A percentile compares a stretch with the other conserved stretches of the same genome.
These are phyloP conservation scores for Pogonomyrmex californicus DNA, from an alignment of 1,140 invertebrate genomes.

Conservation along the genomic window DNA sequence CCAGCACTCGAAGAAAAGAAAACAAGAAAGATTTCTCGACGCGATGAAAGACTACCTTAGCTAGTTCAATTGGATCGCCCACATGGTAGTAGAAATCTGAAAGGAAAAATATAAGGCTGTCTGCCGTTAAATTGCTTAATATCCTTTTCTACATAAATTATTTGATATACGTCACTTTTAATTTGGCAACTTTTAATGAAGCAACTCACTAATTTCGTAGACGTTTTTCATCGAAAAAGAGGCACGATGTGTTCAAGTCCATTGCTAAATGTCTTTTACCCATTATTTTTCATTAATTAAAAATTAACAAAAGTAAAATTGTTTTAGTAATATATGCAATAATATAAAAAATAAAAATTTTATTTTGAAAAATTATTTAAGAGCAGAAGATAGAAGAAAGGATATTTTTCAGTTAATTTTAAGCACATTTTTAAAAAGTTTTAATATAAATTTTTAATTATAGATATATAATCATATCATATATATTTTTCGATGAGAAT, in stretches of 20 bases:
- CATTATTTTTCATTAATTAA: not conserved
- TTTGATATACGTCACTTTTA: constrained; percentile 60
- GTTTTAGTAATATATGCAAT: not conserved
- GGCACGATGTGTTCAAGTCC: not conserved
- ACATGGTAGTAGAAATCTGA: constrained; percentile 71
- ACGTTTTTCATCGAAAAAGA: constrained; percentile 27
- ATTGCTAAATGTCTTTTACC: not conserved
- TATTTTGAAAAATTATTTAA: not conserved
- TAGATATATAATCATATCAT: not conserved
- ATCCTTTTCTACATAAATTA: constrained; percentile 60
- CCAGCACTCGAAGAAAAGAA: constrained; percentile 46
- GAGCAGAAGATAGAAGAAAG: not conserved
- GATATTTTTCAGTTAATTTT: not conserved
- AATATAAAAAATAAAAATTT: not conserved
- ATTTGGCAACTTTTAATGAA: constrained; percentile 61
- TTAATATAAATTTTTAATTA: not conserved
- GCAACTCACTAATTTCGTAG: constrained; percentile 28
- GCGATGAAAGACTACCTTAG: constrained; percentile 63
- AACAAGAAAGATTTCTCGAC: constrained; percentile 54
- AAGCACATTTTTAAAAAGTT: not conserved
- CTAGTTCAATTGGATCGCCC: constrained; percentile 76
- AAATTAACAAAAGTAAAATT: not conserved
- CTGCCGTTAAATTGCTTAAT: constrained; percentile 64
- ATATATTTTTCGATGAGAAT: not conserved
- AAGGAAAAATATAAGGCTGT: constrained; percentile 54